Conservation (phyloP, 2,888 invertebrate genomes). For the Cylindroiulus punctatus region DNA sequence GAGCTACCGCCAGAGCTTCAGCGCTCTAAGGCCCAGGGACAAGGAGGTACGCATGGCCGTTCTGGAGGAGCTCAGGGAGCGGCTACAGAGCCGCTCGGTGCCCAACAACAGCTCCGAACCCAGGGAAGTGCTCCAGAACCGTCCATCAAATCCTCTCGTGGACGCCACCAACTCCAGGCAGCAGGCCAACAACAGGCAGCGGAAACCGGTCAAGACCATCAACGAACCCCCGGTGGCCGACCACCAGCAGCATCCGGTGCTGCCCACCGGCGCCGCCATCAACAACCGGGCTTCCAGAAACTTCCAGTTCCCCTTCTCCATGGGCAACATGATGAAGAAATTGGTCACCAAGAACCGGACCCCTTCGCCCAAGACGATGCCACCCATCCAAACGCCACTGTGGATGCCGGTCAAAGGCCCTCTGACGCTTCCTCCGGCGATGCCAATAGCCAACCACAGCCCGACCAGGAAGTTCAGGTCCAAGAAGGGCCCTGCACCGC, state of each 20-base stretch:
- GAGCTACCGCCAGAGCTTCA: slow-evolving; percentile 35
- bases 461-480: slow-evolving; percentile 31
- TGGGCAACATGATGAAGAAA: slow-evolving; percentile 51
- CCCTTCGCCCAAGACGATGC: neutral
- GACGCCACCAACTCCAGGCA: slow-evolving; percentile 46
- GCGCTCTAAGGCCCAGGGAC: slow-evolving; percentile 49
- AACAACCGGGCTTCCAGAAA: slow-evolving; percentile 26
- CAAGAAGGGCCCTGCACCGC: slow-evolving; percentile 47
- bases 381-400: neutral
- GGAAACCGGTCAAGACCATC: slow-evolving; percentile 54
- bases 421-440: neutral
- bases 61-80: slow-evolving; percentile 53
- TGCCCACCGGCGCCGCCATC: neutral
- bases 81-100: neutral
- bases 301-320: slow-evolving; percentile 41
- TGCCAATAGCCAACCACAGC: slow-evolving; percentile 25
- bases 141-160: neutral
- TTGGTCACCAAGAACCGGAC: slow-evolving; percentile 50
- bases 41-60: slow-evolving; percentile 51
- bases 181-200: slow-evolving; percentile 53
- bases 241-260: neutral
- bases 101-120: neutral
- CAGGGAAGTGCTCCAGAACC: neutral
- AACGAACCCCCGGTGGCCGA: neutral
- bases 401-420: slow-evolving; percentile 19